These are phyloP conservation scores for Corythucha ciliata DNA, from an alignment of 2,888 invertebrate species.

Conservation along the genomic window DNA sequence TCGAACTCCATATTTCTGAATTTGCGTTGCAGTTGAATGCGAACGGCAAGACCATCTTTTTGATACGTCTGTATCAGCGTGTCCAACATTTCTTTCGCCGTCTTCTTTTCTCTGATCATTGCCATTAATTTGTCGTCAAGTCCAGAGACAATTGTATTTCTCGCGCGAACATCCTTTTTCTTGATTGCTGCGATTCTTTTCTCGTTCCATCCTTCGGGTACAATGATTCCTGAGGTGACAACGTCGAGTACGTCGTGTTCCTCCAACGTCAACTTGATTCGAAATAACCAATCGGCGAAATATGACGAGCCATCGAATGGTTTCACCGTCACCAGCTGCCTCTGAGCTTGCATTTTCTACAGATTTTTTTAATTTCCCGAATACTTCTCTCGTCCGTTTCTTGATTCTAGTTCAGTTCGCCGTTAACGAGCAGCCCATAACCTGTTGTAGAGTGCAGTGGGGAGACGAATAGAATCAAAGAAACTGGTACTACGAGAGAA, in stretches of 20 bases:
- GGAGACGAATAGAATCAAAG: too few relatives aligned
- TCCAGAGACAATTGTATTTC: neutral
- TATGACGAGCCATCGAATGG: conserved; percentile 17
- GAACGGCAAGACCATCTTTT: neutral
- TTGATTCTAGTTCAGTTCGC: too few relatives aligned
- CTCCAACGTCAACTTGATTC: neutral
- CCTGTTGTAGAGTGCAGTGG: too few relatives aligned
- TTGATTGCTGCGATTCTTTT: neutral
- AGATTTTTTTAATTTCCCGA: too few relatives aligned
- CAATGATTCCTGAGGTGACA: too few relatives aligned
- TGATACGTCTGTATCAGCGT: neutral
- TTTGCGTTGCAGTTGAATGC: conserved; percentile 4
- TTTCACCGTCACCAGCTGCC: conserved; percentile 8
- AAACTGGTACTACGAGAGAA: too few relatives aligned
- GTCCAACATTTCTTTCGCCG: neutral
- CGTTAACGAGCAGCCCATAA: too few relatives aligned
- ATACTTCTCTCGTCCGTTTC: too few relatives aligned
- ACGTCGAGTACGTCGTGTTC: neutral
- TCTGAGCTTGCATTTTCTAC: too few relatives aligned
- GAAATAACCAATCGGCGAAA: neutral
- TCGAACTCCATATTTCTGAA: conserved; percentile 10
- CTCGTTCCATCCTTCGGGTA: too few relatives aligned
- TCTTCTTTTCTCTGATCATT: neutral
- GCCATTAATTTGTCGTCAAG: neutral
- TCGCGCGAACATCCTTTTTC: neutral